phyloP scores from a whole-genome alignment of 2,888 invertebrate species.

The Hyalella azteca region DNA sequence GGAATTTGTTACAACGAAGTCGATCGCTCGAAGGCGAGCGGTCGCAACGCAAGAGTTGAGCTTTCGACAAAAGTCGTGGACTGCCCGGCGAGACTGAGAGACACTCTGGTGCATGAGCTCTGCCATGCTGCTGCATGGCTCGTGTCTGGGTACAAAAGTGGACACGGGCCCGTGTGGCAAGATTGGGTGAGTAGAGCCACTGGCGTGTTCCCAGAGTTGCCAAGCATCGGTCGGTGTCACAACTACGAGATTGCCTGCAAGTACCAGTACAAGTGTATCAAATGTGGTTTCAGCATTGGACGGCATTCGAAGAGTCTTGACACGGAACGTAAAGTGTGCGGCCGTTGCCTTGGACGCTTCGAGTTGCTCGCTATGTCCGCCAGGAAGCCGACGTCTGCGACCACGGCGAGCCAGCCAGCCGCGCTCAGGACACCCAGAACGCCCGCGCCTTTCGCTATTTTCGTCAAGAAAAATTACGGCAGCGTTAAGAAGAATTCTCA shows the following conservation, averaged over 20 bases:
- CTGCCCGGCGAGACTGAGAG: slow-evolving; percentile 79
- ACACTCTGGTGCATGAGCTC: slow-evolving; percentile 91
- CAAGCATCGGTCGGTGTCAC: slow-evolving; percentile 82
- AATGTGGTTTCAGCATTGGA: slow-evolving; percentile 70
- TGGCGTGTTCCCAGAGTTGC: slow-evolving; percentile 77
- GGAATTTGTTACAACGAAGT: slow-evolving; percentile 68
- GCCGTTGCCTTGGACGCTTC: slow-evolving; percentile 75
- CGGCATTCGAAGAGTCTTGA: slow-evolving; percentile 82
- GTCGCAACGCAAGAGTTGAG: slow-evolving; percentile 72
- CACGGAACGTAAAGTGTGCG: slow-evolving; percentile 75
- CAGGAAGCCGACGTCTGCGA: neutral
- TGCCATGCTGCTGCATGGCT: slow-evolving; percentile 95
- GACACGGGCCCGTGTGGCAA: slow-evolving; percentile 86
- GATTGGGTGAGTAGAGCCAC: slow-evolving; percentile 78
- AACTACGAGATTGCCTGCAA: slow-evolving; percentile 83
- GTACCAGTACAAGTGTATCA: slow-evolving; percentile 73
- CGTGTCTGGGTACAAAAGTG: slow-evolving; percentile 75
- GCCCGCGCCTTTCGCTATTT: slow-evolving; percentile 73
- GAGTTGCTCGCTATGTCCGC: too few relatives aligned
- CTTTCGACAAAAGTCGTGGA: slow-evolving; percentile 85
- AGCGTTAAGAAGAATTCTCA: slow-evolving; percentile 61
- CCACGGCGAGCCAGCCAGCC: neutral
- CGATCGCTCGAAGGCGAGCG: slow-evolving; percentile 60
- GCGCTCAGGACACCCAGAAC: slow-evolving; percentile 66
- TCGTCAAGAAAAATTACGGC: slow-evolving; percentile 76